Evolutionary conservation across 2,797 vertebrate genomes (phyloP), one percentile per base, ranked within the genome.

Genomic region (Clangula hyemalis): DNA sequence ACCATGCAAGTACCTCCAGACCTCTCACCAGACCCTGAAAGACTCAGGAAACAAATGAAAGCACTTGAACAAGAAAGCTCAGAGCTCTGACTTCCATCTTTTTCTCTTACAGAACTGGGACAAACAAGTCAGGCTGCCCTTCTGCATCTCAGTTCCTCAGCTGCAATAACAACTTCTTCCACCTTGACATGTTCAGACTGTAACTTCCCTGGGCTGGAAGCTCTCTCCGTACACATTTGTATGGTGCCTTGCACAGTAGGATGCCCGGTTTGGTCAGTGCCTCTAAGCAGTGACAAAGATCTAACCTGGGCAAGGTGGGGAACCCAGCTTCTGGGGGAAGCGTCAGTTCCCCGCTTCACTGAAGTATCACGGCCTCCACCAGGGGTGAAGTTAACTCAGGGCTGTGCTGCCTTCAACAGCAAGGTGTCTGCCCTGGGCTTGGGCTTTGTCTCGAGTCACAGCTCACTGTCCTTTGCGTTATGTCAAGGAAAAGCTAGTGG

Each of bases 61-160:
- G 32, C 54, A 61, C 34, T 38, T 75, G 51, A 74, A 69, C 9
- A 54, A 39, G 82, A 74, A 74, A 70, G 24, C 32, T 66, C 53
- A 79, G 69, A 70, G 41, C 28, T 32, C 53, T 10, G 13, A 24
- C 6, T 76, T 80, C 41, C 54, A 51, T 45, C 53, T 79, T 36
- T 45, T 22, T 47, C 41, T 69, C 4, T 1, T 38, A 10, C 0
- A 0, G 53, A 49, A 41, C 58, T 21, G 14, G 58, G 36, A 34
- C 66, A 77, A 73, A 43, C 14, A 57, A 57, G 43, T 14, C 10
- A 32, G 38, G 22, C n/a, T n/a, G 36, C 36, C 70, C 66, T 75
- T 71, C 45, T 32, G 28, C 34, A 36, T 41, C 69, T 62, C 54
- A 16, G 36, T 25, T 75, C 36, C 58, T 61, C 54, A 28, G 28